Conservation (phyloP, 1,140 invertebrate genomes). For the Anastatus disparis region DNA sequence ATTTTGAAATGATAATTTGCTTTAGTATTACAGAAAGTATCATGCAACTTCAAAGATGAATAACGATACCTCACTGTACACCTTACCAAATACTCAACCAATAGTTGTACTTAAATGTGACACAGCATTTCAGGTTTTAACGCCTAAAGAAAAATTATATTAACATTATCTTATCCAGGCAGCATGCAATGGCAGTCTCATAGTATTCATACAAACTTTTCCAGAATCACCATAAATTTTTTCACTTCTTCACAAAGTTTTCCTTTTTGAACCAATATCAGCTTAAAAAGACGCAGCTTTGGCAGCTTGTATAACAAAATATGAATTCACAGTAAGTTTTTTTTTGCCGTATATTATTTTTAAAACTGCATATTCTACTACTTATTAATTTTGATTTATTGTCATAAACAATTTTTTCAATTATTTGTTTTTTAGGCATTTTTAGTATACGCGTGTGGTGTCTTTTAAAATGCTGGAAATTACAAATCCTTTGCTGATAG, state of each 20-base stretch:
- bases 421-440: slow-evolving; percentile 76
- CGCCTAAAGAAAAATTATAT: slow-evolving; percentile 86
- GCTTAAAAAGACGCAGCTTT: slow-evolving; percentile 76
- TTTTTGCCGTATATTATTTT: neutral
- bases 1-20: no score
- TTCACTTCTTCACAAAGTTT: slow-evolving; percentile 84
- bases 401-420: neutral
- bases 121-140: slow-evolving; percentile 83
- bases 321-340: slow-evolving; percentile 82
- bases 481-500: slow-evolving; percentile 95
- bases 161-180: slow-evolving; percentile 91
- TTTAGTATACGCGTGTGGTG: slow-evolving; percentile 82
- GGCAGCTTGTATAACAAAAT: slow-evolving; percentile 74
- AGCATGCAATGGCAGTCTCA: slow-evolving; percentile 87
- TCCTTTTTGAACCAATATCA: slow-evolving; percentile 75
- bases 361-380: neutral
- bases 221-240: slow-evolving; percentile 91
- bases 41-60: slow-evolving; percentile 57
- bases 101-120: slow-evolving; percentile 85
- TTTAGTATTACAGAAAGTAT: slow-evolving; percentile 43
- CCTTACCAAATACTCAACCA: slow-evolving; percentile 86
- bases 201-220: slow-evolving; percentile 85
- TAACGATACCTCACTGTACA: slow-evolving; percentile 68
- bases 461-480: slow-evolving; percentile 90
- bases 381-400: slow-evolving; percentile 1